Percentiles rank a stretch among this genome's conserved stretches.
Evolutionary conservation across 2,797 vertebrate genomes (phyloP).

Genomic region (Poecilia gillii): DNA sequence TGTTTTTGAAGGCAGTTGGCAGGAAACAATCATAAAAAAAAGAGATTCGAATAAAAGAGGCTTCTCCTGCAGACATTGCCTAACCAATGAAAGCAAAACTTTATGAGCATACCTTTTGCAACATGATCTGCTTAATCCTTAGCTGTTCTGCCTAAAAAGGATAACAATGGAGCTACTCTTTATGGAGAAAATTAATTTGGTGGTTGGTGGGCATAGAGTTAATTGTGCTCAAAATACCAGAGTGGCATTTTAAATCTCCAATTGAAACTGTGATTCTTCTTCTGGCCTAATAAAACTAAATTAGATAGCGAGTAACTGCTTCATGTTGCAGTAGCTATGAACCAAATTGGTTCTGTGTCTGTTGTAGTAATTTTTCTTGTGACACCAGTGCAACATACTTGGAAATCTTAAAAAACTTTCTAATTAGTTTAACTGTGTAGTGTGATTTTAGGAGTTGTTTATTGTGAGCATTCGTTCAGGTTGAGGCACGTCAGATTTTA

Average conservation of each 20-base stretch:
- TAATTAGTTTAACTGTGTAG: neutral
- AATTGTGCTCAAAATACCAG: neutral
- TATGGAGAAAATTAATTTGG: neutral
- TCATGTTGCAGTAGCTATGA: neutral
- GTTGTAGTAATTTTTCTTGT: neutral
- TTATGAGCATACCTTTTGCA: neutral
- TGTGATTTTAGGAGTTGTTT: neutral
- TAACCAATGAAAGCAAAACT: neutral
- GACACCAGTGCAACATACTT: neutral
- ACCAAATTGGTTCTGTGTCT: neutral
- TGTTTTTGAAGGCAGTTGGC: neutral
- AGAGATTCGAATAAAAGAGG: neutral
- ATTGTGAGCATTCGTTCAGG: neutral
- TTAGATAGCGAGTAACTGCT: neutral
- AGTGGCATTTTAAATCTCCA: slow-evolving; percentile 1
- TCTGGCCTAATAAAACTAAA: neutral
- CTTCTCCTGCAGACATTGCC: neutral
- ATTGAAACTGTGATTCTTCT: neutral
- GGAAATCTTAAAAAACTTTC: neutral
- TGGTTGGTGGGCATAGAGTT: neutral
- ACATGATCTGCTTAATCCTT: neutral
- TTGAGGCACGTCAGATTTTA: neutral
- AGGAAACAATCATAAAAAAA: neutral
- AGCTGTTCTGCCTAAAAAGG: neutral
- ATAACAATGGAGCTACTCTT: neutral